Conservation (phyloP, 2,113 vertebrate species). For the Sylvilagus bachmani region DNA sequence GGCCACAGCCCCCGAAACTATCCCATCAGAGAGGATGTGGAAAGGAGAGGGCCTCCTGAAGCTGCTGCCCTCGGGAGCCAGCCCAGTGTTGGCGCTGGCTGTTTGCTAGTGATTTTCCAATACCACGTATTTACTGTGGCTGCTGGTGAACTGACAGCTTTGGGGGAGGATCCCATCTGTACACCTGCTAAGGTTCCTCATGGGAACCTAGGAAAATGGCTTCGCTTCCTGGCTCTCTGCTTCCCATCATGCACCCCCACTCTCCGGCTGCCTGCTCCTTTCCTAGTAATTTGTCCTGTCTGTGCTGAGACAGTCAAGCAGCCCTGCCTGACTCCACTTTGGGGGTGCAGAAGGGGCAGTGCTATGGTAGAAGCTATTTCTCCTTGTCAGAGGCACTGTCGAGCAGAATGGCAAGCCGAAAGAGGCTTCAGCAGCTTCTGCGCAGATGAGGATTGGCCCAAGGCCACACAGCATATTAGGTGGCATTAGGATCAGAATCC, state of each 20-base stretch:
- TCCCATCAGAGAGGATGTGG: not conserved
- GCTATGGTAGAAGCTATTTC: not conserved
- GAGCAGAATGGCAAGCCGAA: not conserved
- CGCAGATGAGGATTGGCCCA: not conserved
- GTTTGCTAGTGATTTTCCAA: not conserved
- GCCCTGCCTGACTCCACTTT: not conserved
- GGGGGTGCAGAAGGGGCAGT: too few species aligned
- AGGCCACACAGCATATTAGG: not conserved
- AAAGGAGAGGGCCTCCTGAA: not conserved
- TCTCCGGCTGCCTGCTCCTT: not conserved
- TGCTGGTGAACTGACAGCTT: not conserved
- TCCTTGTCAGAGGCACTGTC: not conserved
- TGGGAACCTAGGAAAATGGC: not conserved
- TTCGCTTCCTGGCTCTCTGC: not conserved
- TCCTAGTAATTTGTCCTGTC: not conserved
- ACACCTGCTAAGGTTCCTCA: not conserved
- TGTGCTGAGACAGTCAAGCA: not conserved
- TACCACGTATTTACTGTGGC: not conserved
- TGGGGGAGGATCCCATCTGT: not conserved
- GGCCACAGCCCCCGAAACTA: not conserved
- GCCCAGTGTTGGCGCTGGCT: not conserved
- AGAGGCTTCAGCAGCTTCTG: not conserved
- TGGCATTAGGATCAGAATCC: not conserved
- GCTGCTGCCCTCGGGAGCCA: not conserved
- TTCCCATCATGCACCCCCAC: not conserved